Percentiles rank a stretch among this genome's conserved stretches.
Evolutionary conservation across 2,113 vertebrate species (phyloP).

Genomic region (Psettodes erumei): DNA sequence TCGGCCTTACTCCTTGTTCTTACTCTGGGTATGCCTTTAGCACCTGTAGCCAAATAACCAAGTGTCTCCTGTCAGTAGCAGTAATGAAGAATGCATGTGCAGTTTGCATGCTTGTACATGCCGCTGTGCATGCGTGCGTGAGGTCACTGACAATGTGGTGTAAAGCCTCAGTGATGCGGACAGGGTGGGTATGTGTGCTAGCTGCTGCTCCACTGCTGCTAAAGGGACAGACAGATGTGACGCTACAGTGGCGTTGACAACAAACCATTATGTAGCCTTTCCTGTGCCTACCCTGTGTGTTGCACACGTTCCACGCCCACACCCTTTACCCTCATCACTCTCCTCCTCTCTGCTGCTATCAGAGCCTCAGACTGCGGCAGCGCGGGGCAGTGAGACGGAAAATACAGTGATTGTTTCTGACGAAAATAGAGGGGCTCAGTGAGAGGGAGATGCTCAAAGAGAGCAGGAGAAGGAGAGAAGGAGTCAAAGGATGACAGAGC

Average conservation of each 20-base stretch:
- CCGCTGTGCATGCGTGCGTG: background rate
- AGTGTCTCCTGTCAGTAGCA: background rate
- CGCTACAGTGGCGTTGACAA: conserved; percentile 48
- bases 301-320: conserved; percentile 40
- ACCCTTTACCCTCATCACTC: conserved; percentile 35
- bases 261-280: conserved; percentile 62
- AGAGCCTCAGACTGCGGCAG: conserved; percentile 79
- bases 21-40: background rate
- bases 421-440: conserved; percentile 70
- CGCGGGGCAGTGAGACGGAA: conserved; percentile 78
- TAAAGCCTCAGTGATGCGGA: conserved; percentile 40
- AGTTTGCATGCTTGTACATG: conserved; percentile 26
- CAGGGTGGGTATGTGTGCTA: conserved; percentile 5
- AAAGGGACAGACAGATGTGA: conserved; percentile 68
- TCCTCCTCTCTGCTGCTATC: conserved; percentile 40
- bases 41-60: background rate
- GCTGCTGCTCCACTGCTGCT: conserved; percentile 34
- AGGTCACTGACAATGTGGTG: conserved; percentile 21
- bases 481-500: conserved; percentile 35
- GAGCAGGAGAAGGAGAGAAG: conserved; percentile 17
- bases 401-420: conserved; percentile 83
- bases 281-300: conserved; percentile 45
- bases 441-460: conserved; percentile 47
- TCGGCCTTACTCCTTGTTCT: conserved; percentile 1
- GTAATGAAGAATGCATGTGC: background rate